Evolutionary conservation across 2,113 vertebrate species (phyloP).

Genomic region (Xenotilapia caudafasciata): DNA sequence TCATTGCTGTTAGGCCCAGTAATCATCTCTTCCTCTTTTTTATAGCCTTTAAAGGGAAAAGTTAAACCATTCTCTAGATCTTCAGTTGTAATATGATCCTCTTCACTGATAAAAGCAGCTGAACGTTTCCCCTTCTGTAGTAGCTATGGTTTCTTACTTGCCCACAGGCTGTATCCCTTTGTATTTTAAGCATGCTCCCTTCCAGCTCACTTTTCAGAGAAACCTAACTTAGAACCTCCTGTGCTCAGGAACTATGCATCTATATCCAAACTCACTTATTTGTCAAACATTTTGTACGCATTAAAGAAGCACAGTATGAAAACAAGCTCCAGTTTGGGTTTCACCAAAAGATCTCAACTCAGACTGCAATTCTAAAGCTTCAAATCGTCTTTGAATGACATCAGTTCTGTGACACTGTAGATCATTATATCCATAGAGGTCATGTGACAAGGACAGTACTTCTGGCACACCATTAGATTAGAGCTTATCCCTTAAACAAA

Average conservation of each 20-base stretch:
- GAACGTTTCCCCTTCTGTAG: background rate
- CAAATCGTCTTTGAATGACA: background rate
- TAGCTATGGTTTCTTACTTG: background rate
- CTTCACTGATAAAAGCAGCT: background rate
- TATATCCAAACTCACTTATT: background rate
- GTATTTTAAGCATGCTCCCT: background rate
- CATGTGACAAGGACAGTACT: background rate
- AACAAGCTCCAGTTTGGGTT: background rate
- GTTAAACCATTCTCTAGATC: background rate
- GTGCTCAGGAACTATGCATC: background rate
- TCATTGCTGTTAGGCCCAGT: background rate
- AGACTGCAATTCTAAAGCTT: background rate
- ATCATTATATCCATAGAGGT: background rate
- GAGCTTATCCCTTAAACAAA: background rate
- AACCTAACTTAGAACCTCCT: background rate
- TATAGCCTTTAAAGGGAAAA: background rate
- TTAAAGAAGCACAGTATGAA: background rate
- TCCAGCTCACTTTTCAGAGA: background rate
- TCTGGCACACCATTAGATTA: background rate
- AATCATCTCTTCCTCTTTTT: background rate
- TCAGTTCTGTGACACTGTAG: background rate
- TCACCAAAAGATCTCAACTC: background rate
- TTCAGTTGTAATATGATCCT: background rate
- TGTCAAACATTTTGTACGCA: background rate
- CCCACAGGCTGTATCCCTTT: background rate